Conservation (phyloP, 1,140 invertebrate genomes). For the Olivierus martensii region DNA sequence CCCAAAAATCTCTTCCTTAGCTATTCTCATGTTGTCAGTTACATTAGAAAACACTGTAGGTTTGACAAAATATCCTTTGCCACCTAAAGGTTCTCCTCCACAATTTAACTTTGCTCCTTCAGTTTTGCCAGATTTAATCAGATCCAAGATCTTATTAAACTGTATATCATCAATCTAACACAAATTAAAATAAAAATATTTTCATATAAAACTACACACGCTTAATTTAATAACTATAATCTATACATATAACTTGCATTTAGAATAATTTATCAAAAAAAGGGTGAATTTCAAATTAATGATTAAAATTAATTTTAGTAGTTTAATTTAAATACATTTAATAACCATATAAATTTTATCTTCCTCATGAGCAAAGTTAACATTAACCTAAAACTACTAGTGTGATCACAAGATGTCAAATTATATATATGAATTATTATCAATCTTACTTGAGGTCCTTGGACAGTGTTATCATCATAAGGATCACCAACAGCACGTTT, state of each 20-base stretch:
- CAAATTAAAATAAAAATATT: background rate
- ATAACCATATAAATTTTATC: no score
- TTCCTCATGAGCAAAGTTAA: no score
- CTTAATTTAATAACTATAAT: no score
- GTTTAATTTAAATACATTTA: no score
- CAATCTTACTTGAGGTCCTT: slow-evolving; percentile 73
- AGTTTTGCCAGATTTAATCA: slow-evolving; percentile 71
- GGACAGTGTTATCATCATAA: slow-evolving; percentile 64
- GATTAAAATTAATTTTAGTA: no score
- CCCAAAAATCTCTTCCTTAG: slow-evolving; percentile 93
- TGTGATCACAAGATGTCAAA: no score
- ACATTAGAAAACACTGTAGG: slow-evolving; percentile 95
- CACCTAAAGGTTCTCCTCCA: slow-evolving; percentile 57
- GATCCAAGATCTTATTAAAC: slow-evolving; percentile 62
- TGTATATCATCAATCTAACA: slow-evolving; percentile 64
- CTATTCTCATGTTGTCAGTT: slow-evolving; percentile 82
- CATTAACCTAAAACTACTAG: no score
- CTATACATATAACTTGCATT: no score
- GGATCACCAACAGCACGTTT: slow-evolving; percentile 74
- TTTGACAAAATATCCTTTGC: slow-evolving; percentile 76
- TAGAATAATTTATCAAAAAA: no score
- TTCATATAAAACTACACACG: no score
- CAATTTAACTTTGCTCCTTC: slow-evolving; percentile 76
- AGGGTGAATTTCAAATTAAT: no score
- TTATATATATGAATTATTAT: no score